phyloP scores from a whole-genome alignment of 2,888 invertebrate species.

The Lamellibrachia columna region DNA sequence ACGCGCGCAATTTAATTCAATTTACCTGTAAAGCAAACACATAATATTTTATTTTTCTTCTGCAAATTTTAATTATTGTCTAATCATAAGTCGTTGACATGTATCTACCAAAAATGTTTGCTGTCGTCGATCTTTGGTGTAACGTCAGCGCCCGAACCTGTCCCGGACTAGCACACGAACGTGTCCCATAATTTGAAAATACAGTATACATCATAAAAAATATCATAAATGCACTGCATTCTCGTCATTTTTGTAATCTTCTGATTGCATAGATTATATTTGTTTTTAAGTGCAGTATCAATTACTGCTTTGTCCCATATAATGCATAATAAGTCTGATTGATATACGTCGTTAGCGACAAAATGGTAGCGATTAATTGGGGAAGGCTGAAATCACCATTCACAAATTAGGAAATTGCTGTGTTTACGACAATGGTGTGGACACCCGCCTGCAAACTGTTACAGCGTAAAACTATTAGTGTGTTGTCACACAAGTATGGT shows the following conservation, averaged over 20 bases:
- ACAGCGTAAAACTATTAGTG: conserved; percentile 58
- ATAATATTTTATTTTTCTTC: too few relatives aligned
- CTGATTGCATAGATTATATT: background rate
- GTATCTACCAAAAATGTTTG: too few relatives aligned
- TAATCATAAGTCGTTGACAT: too few relatives aligned
- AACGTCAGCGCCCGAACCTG: background rate
- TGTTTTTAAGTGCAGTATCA: background rate
- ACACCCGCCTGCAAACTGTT: conserved; percentile 52
- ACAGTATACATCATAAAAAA: background rate
- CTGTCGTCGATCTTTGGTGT: too few relatives aligned
- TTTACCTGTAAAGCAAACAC: too few relatives aligned
- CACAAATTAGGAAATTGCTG: background rate
- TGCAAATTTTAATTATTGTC: too few relatives aligned
- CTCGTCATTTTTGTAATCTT: background rate
- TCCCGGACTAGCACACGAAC: background rate
- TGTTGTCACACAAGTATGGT: conserved; percentile 61
- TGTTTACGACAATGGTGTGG: conserved; percentile 29
- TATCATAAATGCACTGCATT: background rate
- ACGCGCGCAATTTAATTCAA: too few relatives aligned
- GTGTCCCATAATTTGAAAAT: background rate
- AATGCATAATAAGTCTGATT: background rate
- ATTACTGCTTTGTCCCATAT: background rate
- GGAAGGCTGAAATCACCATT: background rate
- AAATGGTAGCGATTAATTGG: background rate
- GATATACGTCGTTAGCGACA: background rate